A percentile compares a stretch with the other conserved stretches of the same genome.
Conservation (phyloP, 2,888 invertebrate species). For the Diploptera punctata region DNA sequence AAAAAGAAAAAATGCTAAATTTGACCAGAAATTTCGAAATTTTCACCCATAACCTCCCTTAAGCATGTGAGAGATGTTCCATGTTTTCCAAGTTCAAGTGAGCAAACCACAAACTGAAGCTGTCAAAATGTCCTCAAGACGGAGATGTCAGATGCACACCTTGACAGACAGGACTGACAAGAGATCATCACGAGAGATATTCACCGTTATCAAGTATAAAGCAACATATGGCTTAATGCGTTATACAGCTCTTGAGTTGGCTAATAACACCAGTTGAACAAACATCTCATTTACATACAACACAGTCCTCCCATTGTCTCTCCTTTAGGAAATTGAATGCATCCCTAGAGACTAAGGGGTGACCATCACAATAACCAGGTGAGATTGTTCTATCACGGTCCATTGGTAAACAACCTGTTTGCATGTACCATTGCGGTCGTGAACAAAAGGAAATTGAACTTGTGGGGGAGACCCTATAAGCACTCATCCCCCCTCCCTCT, state of each 20-base stretch:
- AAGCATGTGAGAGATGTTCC: no score
- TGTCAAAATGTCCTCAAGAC: no score
- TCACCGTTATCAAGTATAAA: neutral
- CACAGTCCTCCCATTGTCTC: neutral
- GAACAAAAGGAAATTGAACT: constrained; percentile 2
- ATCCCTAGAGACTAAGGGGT: neutral
- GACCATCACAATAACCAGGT: constrained; percentile 4
- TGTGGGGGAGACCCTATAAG: neutral
- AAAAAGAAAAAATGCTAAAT: no score
- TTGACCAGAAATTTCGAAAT: no score
- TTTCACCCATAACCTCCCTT: no score
- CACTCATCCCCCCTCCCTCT: no score
- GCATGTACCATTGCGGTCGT: neutral
- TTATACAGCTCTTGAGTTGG: neutral
- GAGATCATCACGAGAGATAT: no score
- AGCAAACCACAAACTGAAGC: no score
- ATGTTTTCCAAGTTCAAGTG: no score
- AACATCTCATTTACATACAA: neutral
- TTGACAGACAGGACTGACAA: no score
- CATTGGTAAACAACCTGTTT: constrained; percentile 8
- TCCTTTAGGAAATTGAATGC: constrained; percentile 1
- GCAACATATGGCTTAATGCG: neutral
- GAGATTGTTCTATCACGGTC: constrained; percentile 4
- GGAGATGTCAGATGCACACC: no score
- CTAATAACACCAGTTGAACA: neutral